These are phyloP conservation scores for Cantharis nigra DNA, from an alignment of 2,888 invertebrate species.

Conservation along the genomic window DNA sequence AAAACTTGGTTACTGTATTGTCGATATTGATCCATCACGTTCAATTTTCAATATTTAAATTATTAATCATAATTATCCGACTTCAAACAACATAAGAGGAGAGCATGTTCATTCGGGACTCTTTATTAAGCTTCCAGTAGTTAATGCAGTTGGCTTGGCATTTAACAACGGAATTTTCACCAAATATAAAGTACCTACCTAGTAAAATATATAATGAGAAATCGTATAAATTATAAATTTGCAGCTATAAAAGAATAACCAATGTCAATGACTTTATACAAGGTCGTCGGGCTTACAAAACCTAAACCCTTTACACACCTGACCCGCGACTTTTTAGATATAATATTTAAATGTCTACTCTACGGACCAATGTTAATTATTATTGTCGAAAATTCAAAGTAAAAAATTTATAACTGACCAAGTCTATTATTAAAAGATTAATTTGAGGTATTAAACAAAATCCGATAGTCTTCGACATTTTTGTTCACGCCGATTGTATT, in stretches of 20 bases:
- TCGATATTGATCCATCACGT: not conserved
- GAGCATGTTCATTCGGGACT: not conserved
- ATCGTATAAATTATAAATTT: slow-evolving; percentile 20
- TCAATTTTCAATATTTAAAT: not conserved
- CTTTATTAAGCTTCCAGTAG: slow-evolving; percentile 13
- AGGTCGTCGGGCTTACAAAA: slow-evolving; percentile 36
- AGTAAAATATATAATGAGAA: slow-evolving; percentile 29
- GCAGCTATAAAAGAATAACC: slow-evolving; percentile 21
- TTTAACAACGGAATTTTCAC: slow-evolving; percentile 6
- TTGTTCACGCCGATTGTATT: slow-evolving; percentile 7
- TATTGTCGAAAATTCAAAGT: too few species aligned
- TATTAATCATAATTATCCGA: not conserved
- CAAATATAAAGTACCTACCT: not conserved
- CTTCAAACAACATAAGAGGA: not conserved
- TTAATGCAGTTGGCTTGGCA: slow-evolving; percentile 3
- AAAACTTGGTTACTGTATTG: too few species aligned
- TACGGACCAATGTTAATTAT: too few species aligned
- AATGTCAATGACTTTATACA: slow-evolving; percentile 37
- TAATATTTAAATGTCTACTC: not conserved
- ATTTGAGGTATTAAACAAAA: not conserved
- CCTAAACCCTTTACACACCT: slow-evolving; percentile 30
- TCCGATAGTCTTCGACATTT: slow-evolving; percentile 1
- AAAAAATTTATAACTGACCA: too few species aligned
- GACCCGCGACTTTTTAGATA: slow-evolving; percentile 28
- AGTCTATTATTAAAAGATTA: too few species aligned